A percentile compares a stretch with the other conserved stretches of the same genome.
phyloP scores from a whole-genome alignment of 2,797 vertebrate species.

The Channallabes apus region DNA sequence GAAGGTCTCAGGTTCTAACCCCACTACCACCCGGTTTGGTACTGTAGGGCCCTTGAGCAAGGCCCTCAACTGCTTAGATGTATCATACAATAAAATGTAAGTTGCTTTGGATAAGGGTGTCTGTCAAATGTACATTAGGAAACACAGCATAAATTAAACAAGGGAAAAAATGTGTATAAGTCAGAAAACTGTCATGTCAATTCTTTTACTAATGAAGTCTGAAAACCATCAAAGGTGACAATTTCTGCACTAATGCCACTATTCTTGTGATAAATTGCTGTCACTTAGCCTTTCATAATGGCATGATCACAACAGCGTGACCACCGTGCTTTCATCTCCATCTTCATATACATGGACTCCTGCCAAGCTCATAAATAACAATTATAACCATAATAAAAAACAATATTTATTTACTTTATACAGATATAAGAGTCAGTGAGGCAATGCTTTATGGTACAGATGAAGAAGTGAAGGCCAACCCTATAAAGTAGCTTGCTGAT shows the following conservation, averaged over 20 bases:
- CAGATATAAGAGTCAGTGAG: conserved; percentile 42
- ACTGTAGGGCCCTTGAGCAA: no score
- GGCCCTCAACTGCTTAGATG: no score
- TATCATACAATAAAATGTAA: no score
- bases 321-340: conserved; percentile 52
- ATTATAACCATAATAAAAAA: conserved; percentile 62
- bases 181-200: conserved; percentile 12
- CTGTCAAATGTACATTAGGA: neutral
- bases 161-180: neutral
- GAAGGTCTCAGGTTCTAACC: no score
- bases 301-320: conserved; percentile 61
- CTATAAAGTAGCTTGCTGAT: conserved; percentile 48
- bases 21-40: no score
- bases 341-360: conserved; percentile 28
- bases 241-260: conserved; percentile 26
- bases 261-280: conserved; percentile 57
- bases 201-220: conserved; percentile 36
- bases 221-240: conserved; percentile 13
- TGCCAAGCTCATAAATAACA: conserved; percentile 63
- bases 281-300: conserved; percentile 53
- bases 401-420: conserved; percentile 63
- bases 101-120: no score
- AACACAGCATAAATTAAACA: conserved; percentile 1
- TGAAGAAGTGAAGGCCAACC: conserved; percentile 47
- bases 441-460: conserved; percentile 54